Percentiles rank a stretch among this genome's conserved stretches.
These are phyloP conservation scores for Phalacrocorax pelagicus DNA, from an alignment of 2,113 vertebrate genomes.

Conservation along the genomic window DNA sequence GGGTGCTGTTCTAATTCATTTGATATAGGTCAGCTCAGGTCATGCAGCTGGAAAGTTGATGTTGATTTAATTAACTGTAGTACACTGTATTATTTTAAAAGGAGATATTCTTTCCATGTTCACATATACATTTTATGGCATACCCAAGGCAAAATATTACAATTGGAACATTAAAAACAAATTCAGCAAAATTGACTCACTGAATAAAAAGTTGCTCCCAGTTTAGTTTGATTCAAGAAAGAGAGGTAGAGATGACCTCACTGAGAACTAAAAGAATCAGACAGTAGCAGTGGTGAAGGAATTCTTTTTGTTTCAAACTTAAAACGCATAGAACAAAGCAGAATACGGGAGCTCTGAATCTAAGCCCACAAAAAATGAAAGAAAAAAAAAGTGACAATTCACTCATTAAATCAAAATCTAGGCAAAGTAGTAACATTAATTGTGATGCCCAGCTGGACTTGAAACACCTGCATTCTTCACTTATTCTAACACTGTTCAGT, in stretches of 20 bases:
- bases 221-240: neutral
- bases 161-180: neutral
- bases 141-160: neutral
- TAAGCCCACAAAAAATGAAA: neutral
- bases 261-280: neutral
- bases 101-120: neutral
- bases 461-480: neutral
- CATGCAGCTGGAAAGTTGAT: neutral
- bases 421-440: neutral
- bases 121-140: neutral
- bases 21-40: constrained; percentile 30
- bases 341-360: neutral
- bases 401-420: neutral
- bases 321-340: neutral
- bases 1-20: constrained; percentile 6
- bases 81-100: neutral
- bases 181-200: neutral
- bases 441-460: neutral
- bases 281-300: neutral
- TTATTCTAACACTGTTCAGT: neutral
- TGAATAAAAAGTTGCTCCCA: neutral
- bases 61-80: constrained; percentile 42
- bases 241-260: neutral
- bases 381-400: too few relatives aligned
- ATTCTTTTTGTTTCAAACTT: neutral